Conservation (phyloP, 2,113 vertebrate genomes). For the Tragelaphus scriptus region DNA sequence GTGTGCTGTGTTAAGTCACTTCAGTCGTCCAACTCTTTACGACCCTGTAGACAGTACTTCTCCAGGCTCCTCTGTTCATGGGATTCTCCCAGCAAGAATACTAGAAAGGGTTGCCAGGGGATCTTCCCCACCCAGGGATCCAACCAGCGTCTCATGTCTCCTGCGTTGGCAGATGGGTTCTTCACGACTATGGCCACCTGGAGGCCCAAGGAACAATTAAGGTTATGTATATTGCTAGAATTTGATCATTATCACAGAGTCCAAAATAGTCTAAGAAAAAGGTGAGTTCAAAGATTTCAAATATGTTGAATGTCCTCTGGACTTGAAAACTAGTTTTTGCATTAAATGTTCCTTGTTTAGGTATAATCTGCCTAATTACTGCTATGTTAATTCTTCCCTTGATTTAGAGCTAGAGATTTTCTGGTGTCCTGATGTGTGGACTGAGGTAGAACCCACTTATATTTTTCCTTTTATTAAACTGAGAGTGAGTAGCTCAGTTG, state of each 20-base stretch:
- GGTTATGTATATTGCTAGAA: not conserved
- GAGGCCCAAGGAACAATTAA: not conserved
- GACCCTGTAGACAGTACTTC: not conserved
- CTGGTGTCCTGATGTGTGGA: not conserved
- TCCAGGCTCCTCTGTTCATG: not conserved
- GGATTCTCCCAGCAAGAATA: not conserved
- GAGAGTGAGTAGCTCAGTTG: not conserved
- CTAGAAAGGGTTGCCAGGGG: not conserved
- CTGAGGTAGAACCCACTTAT: not conserved
- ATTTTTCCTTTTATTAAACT: not conserved
- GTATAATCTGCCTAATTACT: not conserved
- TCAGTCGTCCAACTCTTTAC: not conserved
- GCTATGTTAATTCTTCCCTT: not conserved
- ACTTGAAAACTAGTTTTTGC: not conserved
- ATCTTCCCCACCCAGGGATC: not conserved
- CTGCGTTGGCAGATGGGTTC: not conserved
- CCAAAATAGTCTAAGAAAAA: not conserved
- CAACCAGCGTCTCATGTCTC: not conserved
- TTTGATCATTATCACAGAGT: not conserved
- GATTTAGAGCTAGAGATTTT: not conserved
- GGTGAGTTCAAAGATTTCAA: not conserved
- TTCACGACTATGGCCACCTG: not conserved
- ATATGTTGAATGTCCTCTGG: not conserved
- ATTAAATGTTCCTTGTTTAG: not conserved
- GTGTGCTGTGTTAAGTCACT: not conserved